Base-by-base conservation (phyloP, 2,113 vertebrate species). In the Rutilus rutilus region DNA sequence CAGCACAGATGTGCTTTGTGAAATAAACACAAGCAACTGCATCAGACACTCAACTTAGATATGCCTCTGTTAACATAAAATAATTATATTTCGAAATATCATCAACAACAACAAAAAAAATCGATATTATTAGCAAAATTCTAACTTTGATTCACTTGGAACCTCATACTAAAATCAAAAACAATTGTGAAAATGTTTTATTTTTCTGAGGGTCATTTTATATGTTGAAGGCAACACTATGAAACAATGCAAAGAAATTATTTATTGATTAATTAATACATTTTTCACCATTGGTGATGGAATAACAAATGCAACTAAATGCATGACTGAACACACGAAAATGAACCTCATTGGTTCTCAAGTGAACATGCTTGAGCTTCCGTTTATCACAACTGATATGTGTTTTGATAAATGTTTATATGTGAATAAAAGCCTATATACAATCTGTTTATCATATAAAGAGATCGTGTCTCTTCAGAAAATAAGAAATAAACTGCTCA, bases 41-140 rank as follows among this genome's bases (percentile, higher is more conserved):
- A 76, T 88, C 33, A 60, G 78, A 71, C 64, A 83, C 36, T n/a
- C 69, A 45, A 45, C 45, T 73, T 73, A 73, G 69, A n/a, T 73
- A n/a, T 0, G 12, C 42, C 23, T 47, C 23, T 15, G 42, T n/a
- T 73, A 25, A 14, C 2, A 45, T 69, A 69, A 7, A 39, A 21
- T 3, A 36, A 21, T 19, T 39, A 17, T 21, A 69, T 21, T 69
- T 2, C 7, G 36, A 23, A 74, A 45, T 14, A 74, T 1, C 39
- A 74, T 1, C 39, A 15, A 25, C 21, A 39, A n/a, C 33, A 73
- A 5, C 17, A 36, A 39, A 39, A 39, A 36, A 39, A 39, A 1
- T 69, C 17, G 5, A 39, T 8, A 39, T 25, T 21, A n/a, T n/a
- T 12, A 71, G 2, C 67, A 39, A 71, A 65, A 33, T 65, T 33